Evolutionary conservation across 2,113 vertebrate genomes (phyloP).

Genomic region (Stegostoma tigrinum): DNA sequence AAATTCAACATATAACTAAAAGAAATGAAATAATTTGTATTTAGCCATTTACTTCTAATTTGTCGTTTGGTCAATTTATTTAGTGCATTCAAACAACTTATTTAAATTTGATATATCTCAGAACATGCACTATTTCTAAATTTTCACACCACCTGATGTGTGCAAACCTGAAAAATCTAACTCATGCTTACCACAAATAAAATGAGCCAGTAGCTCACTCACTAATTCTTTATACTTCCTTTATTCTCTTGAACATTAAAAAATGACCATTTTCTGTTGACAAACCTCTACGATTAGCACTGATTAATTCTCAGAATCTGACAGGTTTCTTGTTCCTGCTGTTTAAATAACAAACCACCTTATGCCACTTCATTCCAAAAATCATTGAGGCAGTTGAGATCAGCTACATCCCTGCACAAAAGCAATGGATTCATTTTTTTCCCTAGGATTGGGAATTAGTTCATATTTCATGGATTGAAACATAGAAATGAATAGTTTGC

Average conservation of each 20-base stretch:
- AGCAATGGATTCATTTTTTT: not conserved
- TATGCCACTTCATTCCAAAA: not conserved
- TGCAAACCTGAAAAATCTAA: not conserved
- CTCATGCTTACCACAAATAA: not conserved
- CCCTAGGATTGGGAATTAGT: not conserved
- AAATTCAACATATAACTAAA: not conserved
- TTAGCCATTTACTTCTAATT: not conserved
- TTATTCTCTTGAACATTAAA: not conserved
- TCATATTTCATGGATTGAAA: constrained; percentile 9
- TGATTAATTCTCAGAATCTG: not conserved
- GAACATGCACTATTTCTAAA: not conserved
- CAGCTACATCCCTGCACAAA: not conserved
- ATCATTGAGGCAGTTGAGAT: not conserved
- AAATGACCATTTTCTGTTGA: not conserved
- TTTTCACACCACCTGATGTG: not conserved
- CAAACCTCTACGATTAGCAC: not conserved
- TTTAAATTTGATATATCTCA: not conserved
- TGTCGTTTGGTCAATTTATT: not conserved
- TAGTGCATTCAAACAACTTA: not conserved
- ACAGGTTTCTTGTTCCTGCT: not conserved
- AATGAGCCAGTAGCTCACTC: not conserved
- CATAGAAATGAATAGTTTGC: not conserved
- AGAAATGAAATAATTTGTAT: not conserved
- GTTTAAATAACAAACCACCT: not conserved
- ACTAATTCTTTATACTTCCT: not conserved